These are phyloP conservation scores for Thymelicus acteon DNA, from an alignment of 2,888 invertebrate species.

Conservation along the genomic window DNA sequence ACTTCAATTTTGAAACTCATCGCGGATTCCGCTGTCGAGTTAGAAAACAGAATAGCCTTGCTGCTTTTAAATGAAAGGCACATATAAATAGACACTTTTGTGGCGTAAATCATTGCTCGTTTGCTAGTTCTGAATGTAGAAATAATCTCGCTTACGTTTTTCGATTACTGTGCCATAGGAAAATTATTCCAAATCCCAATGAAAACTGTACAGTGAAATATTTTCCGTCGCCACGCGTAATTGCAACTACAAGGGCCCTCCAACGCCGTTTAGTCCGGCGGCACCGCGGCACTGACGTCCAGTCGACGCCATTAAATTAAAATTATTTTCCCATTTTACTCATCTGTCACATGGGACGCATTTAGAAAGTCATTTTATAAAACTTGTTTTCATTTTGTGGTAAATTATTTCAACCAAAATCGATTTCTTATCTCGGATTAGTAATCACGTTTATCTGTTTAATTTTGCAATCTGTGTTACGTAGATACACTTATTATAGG, in stretches of 20 bases:
- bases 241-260: constrained; percentile 81
- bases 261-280: constrained; percentile 77
- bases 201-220: constrained; percentile 8
- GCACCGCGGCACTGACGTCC: constrained; percentile 76
- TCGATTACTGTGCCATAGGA: neutral
- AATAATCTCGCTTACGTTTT: neutral
- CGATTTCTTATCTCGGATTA: neutral
- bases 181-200: constrained; percentile 1
- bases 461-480: neutral
- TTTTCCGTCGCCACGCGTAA: constrained; percentile 55
- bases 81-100: too few species aligned
- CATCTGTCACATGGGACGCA: constrained; percentile 19
- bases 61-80: too few species aligned
- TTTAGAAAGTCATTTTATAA: constrained; percentile 21
- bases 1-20: too few species aligned
- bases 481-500: neutral
- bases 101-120: too few species aligned
- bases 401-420: constrained; percentile 12
- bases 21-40: too few species aligned
- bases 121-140: neutral
- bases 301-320: constrained; percentile 71
- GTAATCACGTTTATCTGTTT: neutral
- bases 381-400: constrained; percentile 12
- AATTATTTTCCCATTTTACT: constrained; percentile 65
- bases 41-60: too few species aligned